Evolutionary conservation across 2,888 invertebrate genomes (phyloP).

Genomic region (Hyles lineata): DNA sequence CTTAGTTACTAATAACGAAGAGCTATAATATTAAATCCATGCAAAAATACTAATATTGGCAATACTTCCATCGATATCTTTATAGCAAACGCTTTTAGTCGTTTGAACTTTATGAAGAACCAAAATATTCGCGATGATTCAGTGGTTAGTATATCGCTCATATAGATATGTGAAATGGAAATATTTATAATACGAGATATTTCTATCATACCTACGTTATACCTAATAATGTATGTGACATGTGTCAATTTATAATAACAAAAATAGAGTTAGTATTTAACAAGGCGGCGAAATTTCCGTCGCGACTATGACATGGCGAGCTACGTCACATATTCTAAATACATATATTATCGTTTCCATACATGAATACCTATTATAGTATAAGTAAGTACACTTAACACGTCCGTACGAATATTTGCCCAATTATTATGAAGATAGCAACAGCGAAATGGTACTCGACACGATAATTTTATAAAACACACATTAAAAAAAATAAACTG

Average conservation of each 20-base stretch:
- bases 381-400: conserved; percentile 33
- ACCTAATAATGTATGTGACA: neutral
- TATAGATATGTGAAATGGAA: too few relatives aligned
- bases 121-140: too few relatives aligned
- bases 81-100: too few relatives aligned
- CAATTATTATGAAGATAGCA: conserved; percentile 45
- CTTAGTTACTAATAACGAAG: too few relatives aligned
- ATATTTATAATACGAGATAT: too few relatives aligned
- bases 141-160: too few relatives aligned
- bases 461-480: conserved; percentile 55
- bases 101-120: too few relatives aligned
- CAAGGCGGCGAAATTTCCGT: conserved; percentile 28
- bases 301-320: conserved; percentile 10
- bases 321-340: conserved; percentile 32
- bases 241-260: conserved; percentile 5
- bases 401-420: conserved; percentile 31
- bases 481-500: conserved; percentile 54
- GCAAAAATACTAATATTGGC: too few relatives aligned
- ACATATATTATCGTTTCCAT: conserved; percentile 30
- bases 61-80: too few relatives aligned
- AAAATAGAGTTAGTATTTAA: conserved; percentile 25
- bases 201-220: neutral
- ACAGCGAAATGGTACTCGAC: conserved; percentile 55
- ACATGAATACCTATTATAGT: conserved; percentile 32
- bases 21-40: too few relatives aligned